Evolutionary conservation across 1,140 invertebrate genomes (phyloP).

Genomic region (Steinernema feltiae): DNA sequence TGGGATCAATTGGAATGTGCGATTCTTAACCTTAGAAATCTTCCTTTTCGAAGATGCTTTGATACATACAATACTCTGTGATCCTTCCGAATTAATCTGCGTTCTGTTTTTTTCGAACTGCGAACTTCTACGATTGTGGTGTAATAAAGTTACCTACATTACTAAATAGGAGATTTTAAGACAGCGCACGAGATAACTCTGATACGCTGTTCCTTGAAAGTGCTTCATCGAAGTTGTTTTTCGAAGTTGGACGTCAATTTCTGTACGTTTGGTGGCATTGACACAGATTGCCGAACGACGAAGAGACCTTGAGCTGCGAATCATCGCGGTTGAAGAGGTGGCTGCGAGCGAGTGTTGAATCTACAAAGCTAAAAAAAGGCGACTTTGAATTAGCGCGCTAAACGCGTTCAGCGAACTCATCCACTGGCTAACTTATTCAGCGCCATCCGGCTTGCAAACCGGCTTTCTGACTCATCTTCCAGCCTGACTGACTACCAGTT

Average conservation of each 20-base stretch:
- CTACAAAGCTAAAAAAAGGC: neutral
- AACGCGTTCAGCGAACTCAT: neutral
- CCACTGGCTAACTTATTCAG: neutral
- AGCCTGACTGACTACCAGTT: too few relatives aligned
- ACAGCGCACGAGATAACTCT: too few relatives aligned
- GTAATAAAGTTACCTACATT: neutral
- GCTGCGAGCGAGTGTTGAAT: too few relatives aligned
- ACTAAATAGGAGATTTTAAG: too few relatives aligned
- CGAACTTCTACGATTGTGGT: neutral
- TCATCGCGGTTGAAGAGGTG: too few relatives aligned
- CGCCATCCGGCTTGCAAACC: neutral
- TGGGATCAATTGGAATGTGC: neutral
- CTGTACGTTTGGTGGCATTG: neutral
- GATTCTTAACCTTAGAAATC: neutral
- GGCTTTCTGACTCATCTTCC: neutral
- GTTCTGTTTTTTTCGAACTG: neutral
- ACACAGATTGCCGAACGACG: neutral
- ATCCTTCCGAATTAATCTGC: neutral
- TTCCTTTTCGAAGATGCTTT: neutral
- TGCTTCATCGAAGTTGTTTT: neutral
- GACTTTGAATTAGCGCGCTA: neutral
- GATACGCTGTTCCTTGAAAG: neutral
- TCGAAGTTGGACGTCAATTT: neutral
- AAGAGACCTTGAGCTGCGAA: conserved; percentile 5
- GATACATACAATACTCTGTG: neutral